Evolutionary conservation across 2,888 invertebrate species (phyloP).

Genomic region (Stenolophus ochropezus): DNA sequence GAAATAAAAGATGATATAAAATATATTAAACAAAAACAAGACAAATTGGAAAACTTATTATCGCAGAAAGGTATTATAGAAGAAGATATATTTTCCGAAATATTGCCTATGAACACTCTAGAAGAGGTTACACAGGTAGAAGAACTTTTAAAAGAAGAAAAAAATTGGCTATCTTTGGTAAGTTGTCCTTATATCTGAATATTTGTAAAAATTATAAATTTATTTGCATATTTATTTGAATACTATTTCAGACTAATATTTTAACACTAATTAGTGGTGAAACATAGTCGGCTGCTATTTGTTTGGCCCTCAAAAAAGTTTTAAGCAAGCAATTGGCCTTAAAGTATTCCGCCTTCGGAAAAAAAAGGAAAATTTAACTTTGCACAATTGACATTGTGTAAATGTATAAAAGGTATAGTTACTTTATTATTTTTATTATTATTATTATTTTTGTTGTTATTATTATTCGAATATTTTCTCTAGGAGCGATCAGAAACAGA

Average conservation of each 20-base stretch:
- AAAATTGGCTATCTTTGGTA: no score
- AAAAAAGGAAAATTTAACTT: slow-evolving; percentile 23
- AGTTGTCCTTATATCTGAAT: no score
- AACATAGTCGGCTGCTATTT: neutral
- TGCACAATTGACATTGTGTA: neutral
- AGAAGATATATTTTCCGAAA: no score
- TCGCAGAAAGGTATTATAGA: no score
- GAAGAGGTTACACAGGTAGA: no score
- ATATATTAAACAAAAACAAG: no score
- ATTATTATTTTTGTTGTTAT: neutral
- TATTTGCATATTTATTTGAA: no score
- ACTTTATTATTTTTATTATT: neutral
- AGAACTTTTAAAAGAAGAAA: no score
- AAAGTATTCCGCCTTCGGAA: slow-evolving; percentile 5
- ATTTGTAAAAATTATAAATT: no score
- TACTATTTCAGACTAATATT: neutral
- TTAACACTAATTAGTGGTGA: neutral
- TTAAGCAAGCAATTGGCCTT: slow-evolving; percentile 13
- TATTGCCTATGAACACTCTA: no score
- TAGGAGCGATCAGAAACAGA: neutral
- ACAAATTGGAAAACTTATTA: no score
- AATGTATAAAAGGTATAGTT: neutral
- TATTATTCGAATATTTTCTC: neutral
- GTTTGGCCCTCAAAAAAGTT: neutral
- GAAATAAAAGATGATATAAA: no score